Evolutionary conservation across 2,888 invertebrate genomes (phyloP).

Genomic region (Encarsia formosa): DNA sequence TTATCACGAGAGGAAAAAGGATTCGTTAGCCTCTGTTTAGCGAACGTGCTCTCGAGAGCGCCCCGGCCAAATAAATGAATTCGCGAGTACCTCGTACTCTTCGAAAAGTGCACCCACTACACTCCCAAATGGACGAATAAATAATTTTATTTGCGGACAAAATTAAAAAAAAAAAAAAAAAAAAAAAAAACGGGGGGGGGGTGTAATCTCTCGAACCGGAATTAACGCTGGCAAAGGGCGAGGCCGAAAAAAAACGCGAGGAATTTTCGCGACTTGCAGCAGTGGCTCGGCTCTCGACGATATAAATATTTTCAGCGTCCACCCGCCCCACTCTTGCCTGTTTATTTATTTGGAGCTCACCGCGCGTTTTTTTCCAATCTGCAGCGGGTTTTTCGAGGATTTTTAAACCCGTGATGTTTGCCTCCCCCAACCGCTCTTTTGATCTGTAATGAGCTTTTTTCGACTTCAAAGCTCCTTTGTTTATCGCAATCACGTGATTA

Average conservation of each 20-base stretch:
- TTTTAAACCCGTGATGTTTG: too few relatives aligned
- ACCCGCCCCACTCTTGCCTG: background rate
- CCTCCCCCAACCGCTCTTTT: conserved; percentile 1
- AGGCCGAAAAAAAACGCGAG: background rate
- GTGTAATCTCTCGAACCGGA: conserved; percentile 15
- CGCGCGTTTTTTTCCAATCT: conserved; percentile 18
- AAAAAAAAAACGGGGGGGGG: background rate
- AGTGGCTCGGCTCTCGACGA: background rate
- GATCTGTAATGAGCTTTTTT: background rate
- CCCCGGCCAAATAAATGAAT: conserved; percentile 45
- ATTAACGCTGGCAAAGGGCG: conserved; percentile 10
- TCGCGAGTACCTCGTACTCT: conserved; percentile 31
- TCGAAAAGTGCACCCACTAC: conserved; percentile 4
- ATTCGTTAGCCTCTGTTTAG: conserved; percentile 46
- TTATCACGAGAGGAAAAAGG: conserved; percentile 11
- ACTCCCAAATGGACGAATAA: conserved; percentile 30
- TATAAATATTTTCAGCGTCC: background rate
- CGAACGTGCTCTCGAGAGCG: conserved; percentile 40
- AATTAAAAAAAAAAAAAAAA: background rate
- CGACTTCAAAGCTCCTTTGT: background rate
- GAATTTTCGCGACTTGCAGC: background rate
- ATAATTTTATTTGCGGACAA: conserved; percentile 36
- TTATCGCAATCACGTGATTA: too few relatives aligned
- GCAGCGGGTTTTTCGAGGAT: background rate
- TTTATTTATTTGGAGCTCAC: background rate